Base-by-base conservation (phyloP, 2,888 invertebrate genomes). In the Sialis fuliginosa region DNA sequence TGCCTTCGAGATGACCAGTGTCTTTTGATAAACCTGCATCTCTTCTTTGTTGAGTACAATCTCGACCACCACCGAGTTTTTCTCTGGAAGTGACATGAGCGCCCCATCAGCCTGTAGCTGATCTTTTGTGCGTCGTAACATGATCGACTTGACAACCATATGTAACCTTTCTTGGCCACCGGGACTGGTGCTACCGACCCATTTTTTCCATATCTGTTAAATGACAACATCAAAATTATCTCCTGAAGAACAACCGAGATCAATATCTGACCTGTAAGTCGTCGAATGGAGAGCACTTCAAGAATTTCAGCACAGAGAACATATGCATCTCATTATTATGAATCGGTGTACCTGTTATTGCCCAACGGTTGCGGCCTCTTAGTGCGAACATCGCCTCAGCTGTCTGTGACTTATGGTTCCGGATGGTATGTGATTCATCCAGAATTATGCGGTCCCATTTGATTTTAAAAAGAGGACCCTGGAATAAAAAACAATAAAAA, bases 391-490 rank as follows among this genome's bases (percentile, higher is more conserved):
- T 82, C 0, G 85, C 82, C 50, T 69, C 60, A 0, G 88, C 79
- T 1, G 81, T 80, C 52, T 76, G 71, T 6, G 83, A 76, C 64
- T 89, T 90, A 61, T 84, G 75, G 68, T 96, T 96, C 54, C 93
- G 79, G 6, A 96, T 84, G 39, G 78, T 74, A 64, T 97, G 96
- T 0, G 88, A 96, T 68, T 97, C 96, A 66, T 97, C 96, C 22
- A 97, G 68, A 50, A 96, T 81, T 3, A 92, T 74, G 44, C 96
- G 73, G 1, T 79, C 72, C 93, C 95, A 97, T 7, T 71, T 71
- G 4, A 96, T 71, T 40, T 75, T 69, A 60, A 75, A 75, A 22
- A 89, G 56, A 0, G 76, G 71, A 1, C 79, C 76, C 37, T 60
- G 60, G 42, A 42, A 12, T 6, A 37, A 37, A 37, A 37, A 37